phyloP scores from a whole-genome alignment of 2,888 invertebrate genomes.

The Adelphocoris suturalis region DNA sequence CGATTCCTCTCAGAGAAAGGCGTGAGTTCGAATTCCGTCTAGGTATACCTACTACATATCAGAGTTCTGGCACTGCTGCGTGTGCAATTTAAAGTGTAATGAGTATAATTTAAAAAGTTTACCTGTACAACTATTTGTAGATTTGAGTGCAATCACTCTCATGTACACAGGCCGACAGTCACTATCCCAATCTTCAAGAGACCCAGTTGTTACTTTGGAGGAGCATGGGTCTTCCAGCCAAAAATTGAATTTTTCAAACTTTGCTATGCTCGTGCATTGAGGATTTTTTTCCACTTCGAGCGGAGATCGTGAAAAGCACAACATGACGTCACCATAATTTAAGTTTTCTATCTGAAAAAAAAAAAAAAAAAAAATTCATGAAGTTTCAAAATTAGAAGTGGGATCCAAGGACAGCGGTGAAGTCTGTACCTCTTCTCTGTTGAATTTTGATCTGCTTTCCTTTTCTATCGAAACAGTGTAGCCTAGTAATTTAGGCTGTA shows the following conservation, averaged over 20 bases:
- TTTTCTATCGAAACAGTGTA: too few species aligned
- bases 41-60: too few species aligned
- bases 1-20: too few species aligned
- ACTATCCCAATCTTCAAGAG: conserved; percentile 65
- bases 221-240: conserved; percentile 37
- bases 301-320: conserved; percentile 42
- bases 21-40: too few species aligned
- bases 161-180: conserved; percentile 81
- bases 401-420: too few species aligned
- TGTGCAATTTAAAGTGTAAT: too few species aligned
- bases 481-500: too few species aligned
- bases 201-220: conserved; percentile 16
- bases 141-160: conserved; percentile 80
- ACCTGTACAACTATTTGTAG: conserved; percentile 80
- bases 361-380: not conserved
- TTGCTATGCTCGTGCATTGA: conserved; percentile 26
- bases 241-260: conserved; percentile 44
- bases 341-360: conserved; percentile 51
- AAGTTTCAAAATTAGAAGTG: too few species aligned
- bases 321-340: conserved; percentile 56
- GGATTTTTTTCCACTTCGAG: conserved; percentile 26
- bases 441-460: too few species aligned
- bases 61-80: too few species aligned
- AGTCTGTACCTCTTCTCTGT: too few species aligned
- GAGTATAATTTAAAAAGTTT: not conserved